These are phyloP conservation scores for Aspidapion aeneum DNA, from an alignment of 2,888 invertebrate species.

Conservation along the genomic window DNA sequence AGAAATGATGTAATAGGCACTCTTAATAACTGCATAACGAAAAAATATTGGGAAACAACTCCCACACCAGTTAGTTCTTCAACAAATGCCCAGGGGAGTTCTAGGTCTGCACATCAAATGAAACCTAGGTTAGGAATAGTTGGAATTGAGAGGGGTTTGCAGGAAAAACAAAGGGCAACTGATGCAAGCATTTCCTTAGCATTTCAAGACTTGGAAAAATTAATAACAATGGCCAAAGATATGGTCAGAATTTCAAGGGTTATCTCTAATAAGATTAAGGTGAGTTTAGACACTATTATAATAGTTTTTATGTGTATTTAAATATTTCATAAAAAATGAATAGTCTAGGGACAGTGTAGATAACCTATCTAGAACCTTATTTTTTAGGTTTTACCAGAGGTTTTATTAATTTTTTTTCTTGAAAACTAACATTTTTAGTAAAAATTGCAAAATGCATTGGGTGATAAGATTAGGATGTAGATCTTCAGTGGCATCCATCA, in stretches of 20 bases:
- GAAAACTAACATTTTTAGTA: too few species aligned
- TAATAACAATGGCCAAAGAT: slow-evolving; percentile 96
- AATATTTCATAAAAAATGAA: too few species aligned
- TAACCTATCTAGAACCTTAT: too few species aligned
- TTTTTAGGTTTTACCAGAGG: too few species aligned
- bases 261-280: slow-evolving; percentile 87
- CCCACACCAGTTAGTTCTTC: slow-evolving; percentile 28
- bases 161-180: slow-evolving; percentile 86
- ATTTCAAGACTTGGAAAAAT: slow-evolving; percentile 90
- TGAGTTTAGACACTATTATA: slow-evolving; percentile 26
- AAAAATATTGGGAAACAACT: slow-evolving; percentile 61
- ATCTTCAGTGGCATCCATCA: too few species aligned
- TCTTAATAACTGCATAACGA: slow-evolving; percentile 60
- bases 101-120: slow-evolving; percentile 43
- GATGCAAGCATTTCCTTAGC: slow-evolving; percentile 90
- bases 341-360: too few species aligned
- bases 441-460: too few species aligned
- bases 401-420: too few species aligned
- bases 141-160: slow-evolving; percentile 91
- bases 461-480: too few species aligned
- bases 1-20: slow-evolving; percentile 60
- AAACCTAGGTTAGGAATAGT: slow-evolving; percentile 86
- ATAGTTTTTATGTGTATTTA: not conserved
- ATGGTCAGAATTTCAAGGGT: slow-evolving; percentile 92
- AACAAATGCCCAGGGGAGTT: not conserved